These are phyloP conservation scores for Proteles cristata DNA, from an alignment of 2,113 vertebrate species.

Conservation along the genomic window DNA sequence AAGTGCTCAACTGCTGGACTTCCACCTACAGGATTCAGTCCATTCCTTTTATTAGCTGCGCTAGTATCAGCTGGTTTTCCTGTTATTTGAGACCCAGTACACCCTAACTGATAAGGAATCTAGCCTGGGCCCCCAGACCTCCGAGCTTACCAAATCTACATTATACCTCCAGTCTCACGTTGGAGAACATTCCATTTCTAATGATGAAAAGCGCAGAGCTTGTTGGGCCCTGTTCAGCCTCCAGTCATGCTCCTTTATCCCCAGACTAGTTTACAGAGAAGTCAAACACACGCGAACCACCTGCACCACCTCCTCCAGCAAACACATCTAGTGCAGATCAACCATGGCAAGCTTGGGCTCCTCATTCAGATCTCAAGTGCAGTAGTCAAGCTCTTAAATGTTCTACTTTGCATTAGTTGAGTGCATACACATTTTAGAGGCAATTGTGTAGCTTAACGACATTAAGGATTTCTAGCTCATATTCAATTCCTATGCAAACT, in stretches of 20 bases:
- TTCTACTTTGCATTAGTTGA: conserved; percentile 79
- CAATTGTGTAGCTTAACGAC: conserved; percentile 75
- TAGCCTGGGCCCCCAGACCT: background rate
- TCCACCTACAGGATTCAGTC: background rate
- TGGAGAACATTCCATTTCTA: background rate
- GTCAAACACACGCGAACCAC: background rate
- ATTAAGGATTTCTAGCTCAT: conserved; percentile 75
- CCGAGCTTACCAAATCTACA: background rate
- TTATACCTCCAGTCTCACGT: background rate
- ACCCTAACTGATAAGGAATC: background rate
- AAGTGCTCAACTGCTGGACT: background rate
- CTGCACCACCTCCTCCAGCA: background rate
- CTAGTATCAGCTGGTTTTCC: background rate
- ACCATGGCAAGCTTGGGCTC: conserved; percentile 65
- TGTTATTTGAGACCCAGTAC: background rate
- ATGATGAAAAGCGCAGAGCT: background rate
- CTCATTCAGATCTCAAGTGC: conserved; percentile 78
- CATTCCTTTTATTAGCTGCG: background rate
- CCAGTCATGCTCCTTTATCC: background rate
- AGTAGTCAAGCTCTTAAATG: conserved; percentile 78
- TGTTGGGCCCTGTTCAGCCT: background rate
- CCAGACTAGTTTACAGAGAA: background rate
- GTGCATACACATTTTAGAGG: conserved; percentile 78
- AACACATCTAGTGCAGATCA: background rate
- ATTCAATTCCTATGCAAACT: conserved; percentile 76